Evolutionary conservation across 2,888 invertebrate species (phyloP), one percentile per base, ranked within the genome.

Genomic region (Nomada goodeniana): DNA sequence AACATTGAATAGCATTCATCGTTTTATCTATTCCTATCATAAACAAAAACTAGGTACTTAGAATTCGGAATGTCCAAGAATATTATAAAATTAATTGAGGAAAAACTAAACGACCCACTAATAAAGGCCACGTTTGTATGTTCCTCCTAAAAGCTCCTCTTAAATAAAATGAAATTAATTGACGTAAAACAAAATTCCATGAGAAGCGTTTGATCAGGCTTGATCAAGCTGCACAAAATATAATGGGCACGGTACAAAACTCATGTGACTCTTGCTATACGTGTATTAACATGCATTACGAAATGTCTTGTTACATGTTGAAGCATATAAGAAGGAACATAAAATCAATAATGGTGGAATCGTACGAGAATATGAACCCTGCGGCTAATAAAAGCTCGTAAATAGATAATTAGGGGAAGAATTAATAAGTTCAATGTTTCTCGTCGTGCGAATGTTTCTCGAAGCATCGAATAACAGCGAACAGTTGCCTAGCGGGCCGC

Each of bases 321-420:
- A 65, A 64, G 26, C 26, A 20, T 75, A 73, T 50, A 64, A 57
- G 53, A 50, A 71, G 60, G 60, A 83, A 81, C 36, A 23, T 50
- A 71, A 83, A 83, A 83, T 84, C 80, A 68, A 84, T 84, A 84
- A 74, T 61, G 55, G 59, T 63, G 67, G 70, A 82, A 52, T 44
- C 60, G 47, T 65, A n/a, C 36, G 63, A 1, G 53, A 75, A 79
- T 68, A 67, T 47, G 47, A 15, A 57, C 63, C 15, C 26, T 13
- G 11, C 9, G 13, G 57, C 29, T 67, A 44, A 67, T 42, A 3
- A 29, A 29, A 44, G 15, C 42, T 2, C 0, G 5, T 23, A 26
- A 57, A 55, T 42, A 44, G 52, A 67, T 2, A 0, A 59, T 15
- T 7, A 18, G 61, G 50, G 11, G 5, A 18, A 20, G 13, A 1